These are phyloP conservation scores for Steinernema khuongi DNA, from an alignment of 1,140 invertebrate genomes.

Conservation along the genomic window DNA sequence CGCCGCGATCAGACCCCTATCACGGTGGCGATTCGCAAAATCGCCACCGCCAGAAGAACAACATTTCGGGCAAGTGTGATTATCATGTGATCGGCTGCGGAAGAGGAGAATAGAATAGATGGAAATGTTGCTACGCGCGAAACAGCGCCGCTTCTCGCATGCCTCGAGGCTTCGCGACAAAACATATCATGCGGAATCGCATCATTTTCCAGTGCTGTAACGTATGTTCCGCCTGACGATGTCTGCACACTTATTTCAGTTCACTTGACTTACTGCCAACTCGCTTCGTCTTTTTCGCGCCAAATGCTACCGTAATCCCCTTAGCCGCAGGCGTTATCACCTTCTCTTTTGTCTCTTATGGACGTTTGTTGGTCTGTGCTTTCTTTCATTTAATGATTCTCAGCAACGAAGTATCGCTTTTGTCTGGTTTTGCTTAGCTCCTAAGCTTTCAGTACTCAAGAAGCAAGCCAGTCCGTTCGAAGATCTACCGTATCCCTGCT, in stretches of 20 bases:
- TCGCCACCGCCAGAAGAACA: background rate
- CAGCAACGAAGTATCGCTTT: too few relatives aligned
- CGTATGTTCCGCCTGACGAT: background rate
- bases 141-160: background rate
- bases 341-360: too few relatives aligned
- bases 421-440: too few relatives aligned
- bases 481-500: too few relatives aligned
- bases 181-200: background rate
- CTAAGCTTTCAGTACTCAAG: too few relatives aligned
- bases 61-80: background rate
- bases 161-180: background rate
- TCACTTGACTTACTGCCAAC: background rate
- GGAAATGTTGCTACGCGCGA: background rate
- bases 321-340: too few relatives aligned
- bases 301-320: too few relatives aligned
- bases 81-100: background rate
- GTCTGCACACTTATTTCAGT: background rate
- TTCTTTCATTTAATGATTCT: too few relatives aligned
- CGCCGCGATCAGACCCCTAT: background rate
- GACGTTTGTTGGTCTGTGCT: too few relatives aligned
- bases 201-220: background rate
- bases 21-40: background rate
- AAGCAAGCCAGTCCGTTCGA: too few relatives aligned
- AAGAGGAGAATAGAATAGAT: background rate
- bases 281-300: too few relatives aligned